Conservation (phyloP, 2,113 vertebrate genomes). For the Oryzias woworae region DNA sequence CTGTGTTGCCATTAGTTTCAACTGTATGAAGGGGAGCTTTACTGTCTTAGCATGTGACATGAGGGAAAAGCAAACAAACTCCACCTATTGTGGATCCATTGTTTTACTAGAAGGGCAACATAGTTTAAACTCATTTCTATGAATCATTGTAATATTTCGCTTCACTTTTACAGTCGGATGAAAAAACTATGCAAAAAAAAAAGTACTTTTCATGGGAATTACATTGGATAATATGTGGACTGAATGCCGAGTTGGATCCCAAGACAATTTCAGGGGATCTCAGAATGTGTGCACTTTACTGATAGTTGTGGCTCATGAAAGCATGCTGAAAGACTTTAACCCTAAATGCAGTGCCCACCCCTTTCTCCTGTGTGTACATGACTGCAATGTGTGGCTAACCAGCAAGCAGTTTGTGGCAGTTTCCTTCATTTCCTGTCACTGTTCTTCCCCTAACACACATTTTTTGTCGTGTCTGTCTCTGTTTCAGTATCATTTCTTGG, state of each 20-base stretch:
- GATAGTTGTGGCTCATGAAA: constrained; percentile 1
- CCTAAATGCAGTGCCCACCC: no score
- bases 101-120: constrained; percentile 8
- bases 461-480: constrained; percentile 7
- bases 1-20: constrained; percentile 31
- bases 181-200: no score
- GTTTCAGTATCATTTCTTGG: constrained; percentile 14
- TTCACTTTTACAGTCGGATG: neutral
- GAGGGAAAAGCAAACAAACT: constrained; percentile 37
- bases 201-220: no score
- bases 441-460: constrained; percentile 41
- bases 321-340: no score
- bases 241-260: no score
- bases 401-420: constrained; percentile 68
- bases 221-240: no score
- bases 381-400: constrained; percentile 51
- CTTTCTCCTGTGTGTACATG: constrained; percentile 40
- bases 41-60: constrained; percentile 53
- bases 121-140: neutral
- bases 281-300: neutral
- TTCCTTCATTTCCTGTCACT: constrained; percentile 79
- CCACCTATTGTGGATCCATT: constrained; percentile 54
- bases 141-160: neutral
- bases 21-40: constrained; percentile 26
- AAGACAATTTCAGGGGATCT: no score